Base-by-base conservation (phyloP, 2,797 vertebrate species). In the Peromyscus nudipes region DNA sequence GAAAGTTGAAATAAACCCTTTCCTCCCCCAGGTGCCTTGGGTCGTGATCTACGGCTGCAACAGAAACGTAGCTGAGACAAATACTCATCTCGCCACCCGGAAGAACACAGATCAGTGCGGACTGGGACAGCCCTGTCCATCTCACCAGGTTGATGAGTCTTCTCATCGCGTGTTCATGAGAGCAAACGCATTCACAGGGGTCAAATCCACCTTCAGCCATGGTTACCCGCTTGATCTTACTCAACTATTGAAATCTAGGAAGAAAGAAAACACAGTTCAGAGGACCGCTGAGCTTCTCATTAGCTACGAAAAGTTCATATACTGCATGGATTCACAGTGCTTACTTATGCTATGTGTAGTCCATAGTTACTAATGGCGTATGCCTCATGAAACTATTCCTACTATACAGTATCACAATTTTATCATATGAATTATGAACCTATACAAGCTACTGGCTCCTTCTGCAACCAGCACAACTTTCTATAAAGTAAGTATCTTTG, bases 201-300 rank as follows among this genome's bases (percentile, higher is more conserved):
- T 99, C 99, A 97, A 99, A 99, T 97, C 99, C 99, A 97, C 99
- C 99, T 98, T 99, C 99, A 80, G 99, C 99, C 99, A 99, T 99
- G 98, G 98, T 98, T 98, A 95, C 96, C 82, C 97, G 97, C 96
- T 97, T 95, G 98, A 98, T 97, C 86, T 88, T 98, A 98, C 94
- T 98, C 97, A 79, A 95, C 80, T 92, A 96, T 91, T 95, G 98
- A 98, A 96, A 98, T 98, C 98, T 99, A 98, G 83, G 81, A 97
- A 96, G 80, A 98, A 96, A 43, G 69, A 87, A 97, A 96, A 95
- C 94, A 19, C 92, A 60, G 49, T 0, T 96, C 94, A 97, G 92
- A 96, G 37, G 81, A 46, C 34, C 40, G 34, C 55, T 89, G 55
- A 84, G 25, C 80, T 95, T 97, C 49, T 95, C 65, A 77, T 67